These are phyloP conservation scores for Dendroctonus valens DNA, from an alignment of 1,140 invertebrate genomes.

Conservation along the genomic window DNA sequence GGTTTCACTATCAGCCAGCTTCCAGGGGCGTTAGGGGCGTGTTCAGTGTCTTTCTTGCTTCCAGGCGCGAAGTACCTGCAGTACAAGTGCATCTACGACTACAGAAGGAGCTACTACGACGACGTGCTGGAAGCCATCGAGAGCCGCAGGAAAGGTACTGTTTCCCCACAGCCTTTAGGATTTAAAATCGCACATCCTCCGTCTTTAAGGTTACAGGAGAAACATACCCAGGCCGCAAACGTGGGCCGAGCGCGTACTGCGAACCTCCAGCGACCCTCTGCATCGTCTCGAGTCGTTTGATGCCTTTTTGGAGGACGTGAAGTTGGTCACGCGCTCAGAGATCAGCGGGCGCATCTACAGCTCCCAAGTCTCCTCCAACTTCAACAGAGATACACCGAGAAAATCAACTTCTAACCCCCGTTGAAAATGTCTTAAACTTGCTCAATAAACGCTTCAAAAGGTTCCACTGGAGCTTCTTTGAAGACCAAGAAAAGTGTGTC, in stretches of 20 bases:
- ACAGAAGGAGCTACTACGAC: conserved; percentile 79
- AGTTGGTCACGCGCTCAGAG: conserved; percentile 42
- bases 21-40: no score
- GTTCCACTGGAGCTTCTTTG: no score
- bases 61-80: conserved; percentile 71
- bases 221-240: conserved; percentile 73
- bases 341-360: conserved; percentile 42
- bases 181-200: no score
- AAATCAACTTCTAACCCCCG: no score
- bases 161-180: neutral
- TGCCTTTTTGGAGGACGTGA: conserved; percentile 41
- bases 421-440: no score
- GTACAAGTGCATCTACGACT: conserved; percentile 79
- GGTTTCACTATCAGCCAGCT: no score
- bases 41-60: conserved; percentile 37
- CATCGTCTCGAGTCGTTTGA: conserved; percentile 41
- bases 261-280: conserved; percentile 60
- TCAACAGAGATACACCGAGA: conserved; percentile 39
- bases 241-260: conserved; percentile 76
- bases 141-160: conserved; percentile 63
- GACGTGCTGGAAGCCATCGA: conserved; percentile 78
- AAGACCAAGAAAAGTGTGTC: neutral
- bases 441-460: no score
- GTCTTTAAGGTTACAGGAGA: conserved; percentile 44
- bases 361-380: conserved; percentile 42